Base-by-base conservation (phyloP, 2,888 invertebrate genomes). In the Linhomoeus sp. region DNA sequence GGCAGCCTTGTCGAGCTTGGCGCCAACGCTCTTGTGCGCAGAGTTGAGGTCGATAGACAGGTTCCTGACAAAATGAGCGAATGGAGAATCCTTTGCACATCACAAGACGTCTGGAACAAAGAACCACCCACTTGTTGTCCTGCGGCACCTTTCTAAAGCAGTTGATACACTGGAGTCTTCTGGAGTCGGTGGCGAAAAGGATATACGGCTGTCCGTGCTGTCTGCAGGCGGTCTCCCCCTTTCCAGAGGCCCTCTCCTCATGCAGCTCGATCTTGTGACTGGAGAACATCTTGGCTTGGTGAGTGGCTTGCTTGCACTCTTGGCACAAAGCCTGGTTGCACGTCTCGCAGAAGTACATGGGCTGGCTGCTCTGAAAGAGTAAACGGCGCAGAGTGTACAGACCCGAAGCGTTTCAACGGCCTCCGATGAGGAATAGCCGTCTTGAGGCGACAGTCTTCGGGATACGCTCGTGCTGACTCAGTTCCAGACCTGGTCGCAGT, bases 301-400 rank as follows among this genome's bases (percentile, higher is more conserved):
- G 80, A 0, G 80, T 80, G 56, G 76, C 75, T 58, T 77, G 77
- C 45, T 79, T 70, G 65, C 80, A 80, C 49, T 71, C 70, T 22
- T 71, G 71, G 65, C 80, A 80, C 49, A 80, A 65, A 3, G 79
- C 77, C 70, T 80, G 80, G 49, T 78, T 76, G 63, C 80, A 80
- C 43, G 80, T 80, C 62, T 77, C 78, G 70, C 80, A 80, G 70
- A 78, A 79, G 66, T 72, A 79, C 80, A 80, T 80, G 48, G 77
- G 77, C 41, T 58, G 59, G 2, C 53, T 51, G 19, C 58, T 55
- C 66, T 66, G 53, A n/a, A 57, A 53, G 37, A 29, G 45, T 3
- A 22, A 38, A 38, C 17, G 12, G 38, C 15, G 9, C 33, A 33
- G 15, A 33, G 33, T 33, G 33, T 12, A 12, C 15, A 33, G 12